A percentile compares a stretch with the other conserved stretches of the same genome.
Evolutionary conservation across 1,140 invertebrate genomes (phyloP).

Genomic region (Ceratosolen solmsi): DNA sequence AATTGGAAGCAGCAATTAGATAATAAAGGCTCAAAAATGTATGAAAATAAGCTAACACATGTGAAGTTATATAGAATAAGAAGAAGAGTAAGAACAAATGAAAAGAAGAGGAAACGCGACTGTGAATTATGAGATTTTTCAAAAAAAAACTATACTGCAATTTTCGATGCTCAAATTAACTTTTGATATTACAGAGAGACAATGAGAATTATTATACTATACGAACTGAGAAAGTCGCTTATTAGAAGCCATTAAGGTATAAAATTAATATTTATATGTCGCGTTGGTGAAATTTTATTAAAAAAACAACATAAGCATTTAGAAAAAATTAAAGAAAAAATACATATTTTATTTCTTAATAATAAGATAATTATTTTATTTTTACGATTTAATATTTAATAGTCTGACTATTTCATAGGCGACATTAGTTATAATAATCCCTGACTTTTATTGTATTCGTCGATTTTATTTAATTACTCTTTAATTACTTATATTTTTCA

Average conservation of each 20-base stretch:
- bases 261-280: slow-evolving; percentile 2
- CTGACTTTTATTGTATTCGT: no score
- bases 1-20: slow-evolving; percentile 4
- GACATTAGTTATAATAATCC: no score
- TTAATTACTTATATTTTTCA: no score
- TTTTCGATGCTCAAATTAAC: slow-evolving; percentile 20
- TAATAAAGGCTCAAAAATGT: slow-evolving; percentile 17
- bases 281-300: slow-evolving; percentile 7
- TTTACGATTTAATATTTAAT: no score
- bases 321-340: no score
- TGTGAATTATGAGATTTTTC: not conserved
- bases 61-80: slow-evolving; percentile 18
- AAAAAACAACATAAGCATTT: no score
- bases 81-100: not conserved
- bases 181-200: slow-evolving; percentile 6
- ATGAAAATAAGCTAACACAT: not conserved
- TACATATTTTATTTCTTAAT: no score
- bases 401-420: no score
- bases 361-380: no score
- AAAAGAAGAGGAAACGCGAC: not conserved
- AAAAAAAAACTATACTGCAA: not conserved
- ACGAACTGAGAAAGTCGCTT: slow-evolving; percentile 3
- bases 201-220: not conserved
- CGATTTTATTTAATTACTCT: no score
- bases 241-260: not conserved